Percentiles rank a stretch among this genome's conserved stretches.
Conservation (phyloP, 2,113 vertebrate genomes). For the Lanius collurio region DNA sequence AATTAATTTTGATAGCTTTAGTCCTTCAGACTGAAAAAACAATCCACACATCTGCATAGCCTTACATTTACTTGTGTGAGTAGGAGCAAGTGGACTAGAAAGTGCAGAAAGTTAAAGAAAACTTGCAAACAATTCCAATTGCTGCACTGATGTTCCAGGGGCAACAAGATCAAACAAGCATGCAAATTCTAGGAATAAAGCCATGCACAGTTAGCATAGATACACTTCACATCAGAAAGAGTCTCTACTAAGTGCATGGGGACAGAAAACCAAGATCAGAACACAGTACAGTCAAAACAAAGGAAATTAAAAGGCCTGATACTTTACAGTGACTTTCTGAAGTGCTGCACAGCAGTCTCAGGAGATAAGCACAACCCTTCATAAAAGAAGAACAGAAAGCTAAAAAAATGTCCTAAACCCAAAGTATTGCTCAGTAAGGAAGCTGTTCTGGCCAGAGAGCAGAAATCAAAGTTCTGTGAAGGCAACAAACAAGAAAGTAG, state of each 20-base stretch:
- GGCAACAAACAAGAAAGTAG: not conserved
- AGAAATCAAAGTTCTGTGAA: not conserved
- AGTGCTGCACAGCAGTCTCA: not conserved
- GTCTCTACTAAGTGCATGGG: not conserved
- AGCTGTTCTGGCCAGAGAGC: not conserved
- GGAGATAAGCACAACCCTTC: not conserved
- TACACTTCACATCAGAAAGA: not conserved
- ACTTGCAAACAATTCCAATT: not conserved
- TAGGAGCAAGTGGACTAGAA: not conserved
- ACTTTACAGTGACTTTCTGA: not conserved
- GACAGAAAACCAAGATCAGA: not conserved
- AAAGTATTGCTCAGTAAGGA: not conserved
- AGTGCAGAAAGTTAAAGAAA: not conserved
- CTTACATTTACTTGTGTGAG: not conserved
- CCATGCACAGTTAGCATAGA: not conserved
- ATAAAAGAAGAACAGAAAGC: not conserved
- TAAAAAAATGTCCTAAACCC: not conserved
- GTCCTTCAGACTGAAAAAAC: not conserved
- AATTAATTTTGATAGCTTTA: slow-evolving; percentile 21
- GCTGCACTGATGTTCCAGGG: not conserved
- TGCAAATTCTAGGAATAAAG: not conserved
- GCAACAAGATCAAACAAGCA: not conserved
- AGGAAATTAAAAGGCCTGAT: not conserved
- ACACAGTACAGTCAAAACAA: not conserved
- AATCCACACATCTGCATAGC: not conserved